These are phyloP conservation scores for Cheilosia soror DNA, from an alignment of 2,888 invertebrate species.

Conservation along the genomic window DNA sequence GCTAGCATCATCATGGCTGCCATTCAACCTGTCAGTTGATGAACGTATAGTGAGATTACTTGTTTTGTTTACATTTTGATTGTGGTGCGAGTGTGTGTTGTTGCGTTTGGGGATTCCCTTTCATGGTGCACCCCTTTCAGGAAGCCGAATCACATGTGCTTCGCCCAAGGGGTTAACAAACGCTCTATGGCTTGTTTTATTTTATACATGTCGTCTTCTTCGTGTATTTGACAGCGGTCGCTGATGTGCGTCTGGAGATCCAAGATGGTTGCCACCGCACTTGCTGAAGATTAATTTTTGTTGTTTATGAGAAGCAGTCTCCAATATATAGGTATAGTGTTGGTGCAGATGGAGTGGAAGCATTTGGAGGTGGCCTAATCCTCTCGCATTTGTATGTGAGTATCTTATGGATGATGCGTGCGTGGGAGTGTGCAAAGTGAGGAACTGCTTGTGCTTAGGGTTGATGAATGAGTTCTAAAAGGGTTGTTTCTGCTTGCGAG, in stretches of 20 bases:
- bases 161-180: slow-evolving; percentile 71
- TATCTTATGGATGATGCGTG: slow-evolving; percentile 6
- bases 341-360: slow-evolving; percentile 59
- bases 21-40: slow-evolving; percentile 65
- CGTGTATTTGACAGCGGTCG: slow-evolving; percentile 20
- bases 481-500: slow-evolving; percentile 46
- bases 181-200: slow-evolving; percentile 60
- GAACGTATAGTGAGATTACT: slow-evolving; percentile 48
- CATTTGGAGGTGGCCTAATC: slow-evolving; percentile 44
- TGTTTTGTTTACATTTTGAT: slow-evolving; percentile 71
- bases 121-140: slow-evolving; percentile 57
- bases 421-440: slow-evolving; percentile 22
- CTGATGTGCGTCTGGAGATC: slow-evolving; percentile 55
- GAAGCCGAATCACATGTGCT: slow-evolving; percentile 58
- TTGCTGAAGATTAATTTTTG: slow-evolving; percentile 65
- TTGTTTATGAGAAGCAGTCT: slow-evolving; percentile 66
- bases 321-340: slow-evolving; percentile 50
- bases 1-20: slow-evolving; percentile 66
- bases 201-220: slow-evolving; percentile 17
- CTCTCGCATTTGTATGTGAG: slow-evolving; percentile 21
- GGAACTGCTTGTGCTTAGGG: slow-evolving; percentile 15
- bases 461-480: slow-evolving; percentile 58
- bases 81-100: slow-evolving; percentile 44
- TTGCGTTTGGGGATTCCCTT: slow-evolving; percentile 72
- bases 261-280: slow-evolving; percentile 73